phyloP scores from a whole-genome alignment of 2,797 vertebrate genomes.

The Rhinogobio ventralis region DNA sequence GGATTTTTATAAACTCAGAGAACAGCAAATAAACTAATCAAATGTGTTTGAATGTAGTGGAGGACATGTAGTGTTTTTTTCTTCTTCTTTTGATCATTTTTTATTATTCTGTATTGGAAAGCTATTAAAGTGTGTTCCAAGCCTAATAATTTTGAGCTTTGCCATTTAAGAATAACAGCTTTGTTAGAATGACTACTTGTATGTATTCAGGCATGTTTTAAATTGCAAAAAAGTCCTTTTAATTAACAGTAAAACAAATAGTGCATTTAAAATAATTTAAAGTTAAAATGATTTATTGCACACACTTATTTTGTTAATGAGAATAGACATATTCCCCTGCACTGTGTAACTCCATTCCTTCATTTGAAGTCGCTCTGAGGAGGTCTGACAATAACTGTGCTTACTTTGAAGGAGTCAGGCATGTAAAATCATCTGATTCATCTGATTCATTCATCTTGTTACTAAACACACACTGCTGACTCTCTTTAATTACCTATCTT shows the following conservation, averaged over 20 bases:
- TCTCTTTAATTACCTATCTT: slow-evolving; percentile 5
- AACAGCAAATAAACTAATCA: neutral
- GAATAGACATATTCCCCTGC: neutral
- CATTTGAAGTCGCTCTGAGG: neutral
- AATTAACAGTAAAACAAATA: neutral
- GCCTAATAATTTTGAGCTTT: neutral
- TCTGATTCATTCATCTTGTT: neutral
- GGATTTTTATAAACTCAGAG: neutral
- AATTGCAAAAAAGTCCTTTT: neutral
- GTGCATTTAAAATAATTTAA: neutral
- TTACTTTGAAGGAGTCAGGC: neutral
- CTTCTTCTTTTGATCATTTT: neutral
- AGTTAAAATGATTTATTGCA: neutral
- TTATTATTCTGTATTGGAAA: slow-evolving; percentile 6
- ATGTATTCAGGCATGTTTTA: neutral
- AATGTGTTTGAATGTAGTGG: neutral
- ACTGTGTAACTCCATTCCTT: neutral
- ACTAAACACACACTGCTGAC: neutral
- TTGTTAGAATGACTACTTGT: neutral
- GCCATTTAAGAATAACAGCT: neutral
- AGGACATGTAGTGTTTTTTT: neutral
- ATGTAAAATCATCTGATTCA: neutral
- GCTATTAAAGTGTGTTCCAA: neutral
- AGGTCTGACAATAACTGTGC: neutral
- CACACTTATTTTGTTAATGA: neutral